Base-by-base conservation (phyloP, 1,140 invertebrate species). In the Ectropis grisescens region DNA sequence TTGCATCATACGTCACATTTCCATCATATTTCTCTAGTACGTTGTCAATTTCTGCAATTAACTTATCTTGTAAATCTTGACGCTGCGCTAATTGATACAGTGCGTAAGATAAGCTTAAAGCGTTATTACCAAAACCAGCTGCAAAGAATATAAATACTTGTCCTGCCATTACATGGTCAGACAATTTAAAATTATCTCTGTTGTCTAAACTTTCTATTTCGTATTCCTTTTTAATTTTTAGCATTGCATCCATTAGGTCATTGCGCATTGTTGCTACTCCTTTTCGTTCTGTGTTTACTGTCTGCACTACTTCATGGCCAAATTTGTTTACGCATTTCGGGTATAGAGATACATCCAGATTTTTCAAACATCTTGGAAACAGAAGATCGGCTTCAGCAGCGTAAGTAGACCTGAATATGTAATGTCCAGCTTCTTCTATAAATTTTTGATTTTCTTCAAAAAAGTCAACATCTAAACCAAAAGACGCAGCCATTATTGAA, bases 81-180 rank as follows among this genome's bases (percentile, higher is more conserved):
- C 80, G 47, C n/a, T 35, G 26, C 2, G 70, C 60, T 10, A 78
- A 35, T 19, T 70, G 56, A 38, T 79, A 84, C 7, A 72, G 15
- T 10, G 45, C 33, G 27, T 41, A 59, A 8, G 44, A 41, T 14
- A 58, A 29, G 2, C 37, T 40, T 6, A 52, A 48, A 0, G 58
- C 47, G 16, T 45, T 53, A 2, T 64, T 66, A 30, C 64, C 65
- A 33, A 51, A 66, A 0, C 67, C 74, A 19, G 62, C 69, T 1
- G 48, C 46, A 37, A 57, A 76, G 33, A 78, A 69, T 24, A 62
- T 45, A 29, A 68, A 70, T 6, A 50, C 62, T 14, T 83, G 76
- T 2, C 58, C 42, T 1, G 58, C 54, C 11, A 82, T 60, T 5
- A 79, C 38, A 2, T 59, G 54, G 4, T 72, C 54, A 4, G 50